Evolutionary conservation across 2,888 invertebrate species (phyloP).

Genomic region (Dynastes hyllus): DNA sequence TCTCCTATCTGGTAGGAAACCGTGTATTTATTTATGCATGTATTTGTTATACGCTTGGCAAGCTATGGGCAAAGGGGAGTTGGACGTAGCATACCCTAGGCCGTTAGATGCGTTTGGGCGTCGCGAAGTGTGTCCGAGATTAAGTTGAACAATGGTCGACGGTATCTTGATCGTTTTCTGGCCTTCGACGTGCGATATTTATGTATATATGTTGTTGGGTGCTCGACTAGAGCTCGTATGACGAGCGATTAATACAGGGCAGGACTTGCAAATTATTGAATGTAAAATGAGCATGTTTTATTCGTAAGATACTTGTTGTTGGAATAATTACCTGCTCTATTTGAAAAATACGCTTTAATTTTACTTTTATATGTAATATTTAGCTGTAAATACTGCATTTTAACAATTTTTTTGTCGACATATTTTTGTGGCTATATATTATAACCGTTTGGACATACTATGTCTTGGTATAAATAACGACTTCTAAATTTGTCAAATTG

Average conservation of each 20-base stretch:
- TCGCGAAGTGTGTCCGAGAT: conserved; percentile 68
- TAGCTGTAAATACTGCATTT: too few relatives aligned
- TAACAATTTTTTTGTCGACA: too few relatives aligned
- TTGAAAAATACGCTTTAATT: too few relatives aligned
- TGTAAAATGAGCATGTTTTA: too few relatives aligned
- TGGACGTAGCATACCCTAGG: conserved; percentile 16
- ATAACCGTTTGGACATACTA: too few relatives aligned
- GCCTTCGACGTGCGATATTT: conserved; percentile 35
- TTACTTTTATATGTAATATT: too few relatives aligned
- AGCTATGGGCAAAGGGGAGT: neutral
- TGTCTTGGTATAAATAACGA: too few relatives aligned
- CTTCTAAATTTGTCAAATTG: too few relatives aligned
- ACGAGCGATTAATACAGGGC: conserved; percentile 52
- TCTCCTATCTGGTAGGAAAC: too few relatives aligned
- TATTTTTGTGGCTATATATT: too few relatives aligned
- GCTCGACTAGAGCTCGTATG: conserved; percentile 11
- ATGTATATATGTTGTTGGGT: neutral
- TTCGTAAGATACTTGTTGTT: too few relatives aligned
- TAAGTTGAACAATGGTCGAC: conserved; percentile 65
- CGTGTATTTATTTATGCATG: too few relatives aligned
- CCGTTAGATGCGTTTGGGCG: conserved; percentile 35
- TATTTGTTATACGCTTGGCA: neutral
- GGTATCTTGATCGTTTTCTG: conserved; percentile 64
- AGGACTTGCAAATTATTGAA: conserved; percentile 39
- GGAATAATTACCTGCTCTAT: neutral